phyloP scores from a whole-genome alignment of 2,888 invertebrate genomes.

The Adineta ricciae region DNA sequence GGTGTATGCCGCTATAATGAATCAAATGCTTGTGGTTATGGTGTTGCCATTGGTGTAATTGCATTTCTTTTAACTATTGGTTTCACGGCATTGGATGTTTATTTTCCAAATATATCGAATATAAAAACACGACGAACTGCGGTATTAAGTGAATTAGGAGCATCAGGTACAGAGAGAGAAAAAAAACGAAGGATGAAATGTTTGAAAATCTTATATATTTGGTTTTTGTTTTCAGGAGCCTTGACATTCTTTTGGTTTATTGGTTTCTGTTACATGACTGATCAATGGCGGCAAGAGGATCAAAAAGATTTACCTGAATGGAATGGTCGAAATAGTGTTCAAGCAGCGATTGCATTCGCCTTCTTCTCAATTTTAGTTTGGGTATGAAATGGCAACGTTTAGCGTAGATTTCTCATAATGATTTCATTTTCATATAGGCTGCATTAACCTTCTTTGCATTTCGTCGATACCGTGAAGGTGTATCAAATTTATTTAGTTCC shows the following conservation, averaged over 20 bases:
- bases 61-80: slow-evolving; percentile 72
- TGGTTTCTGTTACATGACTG: slow-evolving; percentile 83
- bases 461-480: not conserved
- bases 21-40: slow-evolving; percentile 82
- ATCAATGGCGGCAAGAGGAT: slow-evolving; percentile 69
- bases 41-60: slow-evolving; percentile 68
- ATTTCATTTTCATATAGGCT: not conserved
- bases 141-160: slow-evolving; percentile 78
- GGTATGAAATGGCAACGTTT: slow-evolving; percentile 58
- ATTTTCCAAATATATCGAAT: slow-evolving; percentile 95
- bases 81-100: slow-evolving; percentile 72
- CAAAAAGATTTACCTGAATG: slow-evolving; percentile 35
- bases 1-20: slow-evolving; percentile 75
- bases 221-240: slow-evolving; percentile 68
- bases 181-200: too few species aligned
- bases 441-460: not conserved
- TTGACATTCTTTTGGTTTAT: slow-evolving; percentile 93
- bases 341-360: slow-evolving; percentile 85
- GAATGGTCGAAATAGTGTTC: slow-evolving; percentile 70
- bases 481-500: not conserved
- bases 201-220: too few species aligned
- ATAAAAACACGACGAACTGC: slow-evolving; percentile 91
- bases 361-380: slow-evolving; percentile 91
- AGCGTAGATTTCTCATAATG: not conserved
- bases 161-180: slow-evolving; percentile 65